Evolutionary conservation across 2,113 vertebrate species (phyloP).

Genomic region (Sialia sialis): DNA sequence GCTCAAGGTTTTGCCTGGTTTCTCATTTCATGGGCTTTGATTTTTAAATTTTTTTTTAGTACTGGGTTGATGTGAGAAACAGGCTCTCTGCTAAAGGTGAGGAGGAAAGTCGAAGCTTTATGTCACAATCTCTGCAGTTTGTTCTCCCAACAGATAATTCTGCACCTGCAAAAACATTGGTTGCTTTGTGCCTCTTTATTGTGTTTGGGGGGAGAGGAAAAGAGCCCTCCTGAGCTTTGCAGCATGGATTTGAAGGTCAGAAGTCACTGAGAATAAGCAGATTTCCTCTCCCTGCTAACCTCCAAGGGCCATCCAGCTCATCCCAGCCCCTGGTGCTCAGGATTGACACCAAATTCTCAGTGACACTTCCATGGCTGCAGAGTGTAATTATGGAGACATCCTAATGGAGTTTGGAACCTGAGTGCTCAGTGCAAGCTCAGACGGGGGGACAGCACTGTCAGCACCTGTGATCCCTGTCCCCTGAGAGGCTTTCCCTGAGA

Average conservation of each 20-base stretch:
- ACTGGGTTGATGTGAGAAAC: background rate
- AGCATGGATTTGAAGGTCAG: background rate
- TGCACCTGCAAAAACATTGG: constrained; percentile 45
- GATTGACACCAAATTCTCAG: background rate
- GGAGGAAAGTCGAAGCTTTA: background rate
- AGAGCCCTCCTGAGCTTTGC: background rate
- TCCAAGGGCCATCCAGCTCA: background rate
- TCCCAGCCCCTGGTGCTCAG: background rate
- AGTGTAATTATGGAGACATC: background rate
- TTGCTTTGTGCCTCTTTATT: background rate
- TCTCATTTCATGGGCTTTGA: background rate
- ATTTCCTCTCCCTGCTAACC: background rate
- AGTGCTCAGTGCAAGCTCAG: background rate
- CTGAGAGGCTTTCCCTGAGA: background rate
- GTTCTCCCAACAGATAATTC: background rate
- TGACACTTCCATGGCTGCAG: accelerated
- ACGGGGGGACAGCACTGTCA: background rate
- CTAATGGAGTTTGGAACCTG: background rate
- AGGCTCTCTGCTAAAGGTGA: background rate
- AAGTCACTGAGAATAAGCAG: constrained; percentile 8
- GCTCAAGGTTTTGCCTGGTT: accelerated
- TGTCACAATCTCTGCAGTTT: background rate
- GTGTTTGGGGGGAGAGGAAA: background rate
- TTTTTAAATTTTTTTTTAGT: background rate
- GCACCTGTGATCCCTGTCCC: background rate